These are phyloP conservation scores for Aurelia sp. DNA, from an alignment of 30 jellyfish, hydroid and myxozoan genomes.

Conservation along the genomic window DNA sequence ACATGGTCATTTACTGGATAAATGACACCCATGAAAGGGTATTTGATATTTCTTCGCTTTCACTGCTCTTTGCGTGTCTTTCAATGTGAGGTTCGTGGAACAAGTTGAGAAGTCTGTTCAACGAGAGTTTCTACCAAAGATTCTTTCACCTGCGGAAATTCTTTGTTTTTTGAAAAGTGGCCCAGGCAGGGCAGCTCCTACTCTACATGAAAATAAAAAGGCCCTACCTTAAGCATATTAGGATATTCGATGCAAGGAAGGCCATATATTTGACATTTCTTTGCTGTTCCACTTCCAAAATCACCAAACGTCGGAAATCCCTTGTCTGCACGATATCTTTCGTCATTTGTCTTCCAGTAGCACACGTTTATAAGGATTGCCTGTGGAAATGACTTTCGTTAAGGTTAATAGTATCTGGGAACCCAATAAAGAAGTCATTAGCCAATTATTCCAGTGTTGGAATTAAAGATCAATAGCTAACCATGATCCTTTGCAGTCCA, in stretches of 20 bases:
- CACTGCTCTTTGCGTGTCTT: too few relatives aligned
- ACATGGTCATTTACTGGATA: neutral
- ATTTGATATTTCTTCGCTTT: too few relatives aligned
- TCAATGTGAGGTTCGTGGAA: too few relatives aligned
- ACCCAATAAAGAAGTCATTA: neutral
- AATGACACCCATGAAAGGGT: neutral
- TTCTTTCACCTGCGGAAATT: too few relatives aligned
- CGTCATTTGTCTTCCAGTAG: conserved; percentile 78
- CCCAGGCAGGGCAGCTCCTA: too few relatives aligned
- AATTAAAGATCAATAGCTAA: too few relatives aligned
- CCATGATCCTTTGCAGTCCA: too few relatives aligned
- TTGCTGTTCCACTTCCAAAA: conserved; percentile 43
- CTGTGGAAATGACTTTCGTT: conserved; percentile 11
- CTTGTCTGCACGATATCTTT: conserved; percentile 36
- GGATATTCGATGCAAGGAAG: conserved; percentile 93
- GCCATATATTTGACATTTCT: conserved; percentile 73
- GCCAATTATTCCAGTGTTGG: too few relatives aligned
- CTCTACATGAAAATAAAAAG: too few relatives aligned
- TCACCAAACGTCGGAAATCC: conserved; percentile 81
- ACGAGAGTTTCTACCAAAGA: too few relatives aligned
- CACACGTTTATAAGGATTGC: conserved; percentile 62
- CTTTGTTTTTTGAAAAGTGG: too few relatives aligned
- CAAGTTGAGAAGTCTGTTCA: too few relatives aligned
- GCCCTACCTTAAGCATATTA: conserved; percentile 70
- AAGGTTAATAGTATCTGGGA: neutral